Evolutionary conservation across 2,113 vertebrate species (phyloP), one percentile per base, ranked within the genome.

Genomic region (Spheniscus mendiculus): DNA sequence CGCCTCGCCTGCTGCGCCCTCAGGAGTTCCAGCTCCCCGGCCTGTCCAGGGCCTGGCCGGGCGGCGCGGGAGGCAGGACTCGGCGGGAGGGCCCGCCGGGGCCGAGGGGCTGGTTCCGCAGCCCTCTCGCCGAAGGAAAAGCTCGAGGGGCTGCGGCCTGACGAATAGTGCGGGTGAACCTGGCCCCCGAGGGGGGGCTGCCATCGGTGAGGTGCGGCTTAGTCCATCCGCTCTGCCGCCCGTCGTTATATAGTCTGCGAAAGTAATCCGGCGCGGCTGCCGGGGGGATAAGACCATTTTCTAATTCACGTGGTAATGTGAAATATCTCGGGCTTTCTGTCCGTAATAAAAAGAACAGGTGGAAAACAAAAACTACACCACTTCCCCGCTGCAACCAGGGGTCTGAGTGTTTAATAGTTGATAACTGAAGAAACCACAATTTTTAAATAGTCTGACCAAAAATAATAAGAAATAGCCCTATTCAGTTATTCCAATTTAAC

Each of bases 201-300:
- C 5, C 7, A 5, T 6, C 0, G 47, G 65, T 12, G 47, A 11
- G 36, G 2, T 2, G 0, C 38, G 1, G 38, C 34, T 16, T 5
- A 6, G 34, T 7, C n/a, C 36, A 0, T 11, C 53, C 14, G 0
- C 5, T 1, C 63, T 3, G 16, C 52, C 4, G 5, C 0, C 36
- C 38, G 0, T 3, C 21, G 2, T 5, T 5, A 0, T 5, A 2
- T 0, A 4, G 9, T 5, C 62, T 4, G 82, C 16, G 5, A 0
- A 0, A 32, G 56, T 0, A 10, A 40, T 5, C 32, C 49, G 1
- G 9, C 0, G 79, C 13, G 11, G 3, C 82, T 9, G 72, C 76
- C 30, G 2, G 40, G 11, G 77, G 1, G 1, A 0, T 9, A 17
- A 26, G 21, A 13, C 1, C 58, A 0, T 9, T 40, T 26, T 6